Conservation (phyloP, 1,140 invertebrate genomes). For the Leptopilina clavipes region DNA sequence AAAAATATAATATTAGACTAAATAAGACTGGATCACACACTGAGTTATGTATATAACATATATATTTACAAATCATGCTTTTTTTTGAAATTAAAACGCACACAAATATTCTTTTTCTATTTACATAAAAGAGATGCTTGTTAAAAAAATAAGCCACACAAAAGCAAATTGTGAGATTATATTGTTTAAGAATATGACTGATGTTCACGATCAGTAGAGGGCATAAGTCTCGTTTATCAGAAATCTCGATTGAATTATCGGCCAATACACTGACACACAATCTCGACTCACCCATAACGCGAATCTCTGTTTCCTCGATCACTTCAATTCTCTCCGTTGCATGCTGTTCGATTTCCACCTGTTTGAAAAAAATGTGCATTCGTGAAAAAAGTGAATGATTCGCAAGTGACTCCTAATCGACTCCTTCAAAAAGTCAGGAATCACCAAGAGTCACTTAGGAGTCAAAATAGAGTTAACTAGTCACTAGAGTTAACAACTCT, state of each 20-base stretch:
- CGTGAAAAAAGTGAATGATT: no score
- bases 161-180: conserved; percentile 45
- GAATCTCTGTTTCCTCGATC: conserved; percentile 65
- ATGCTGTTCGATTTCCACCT: conserved; percentile 65
- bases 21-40: conserved; percentile 37
- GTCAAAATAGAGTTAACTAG: no score
- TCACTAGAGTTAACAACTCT: no score
- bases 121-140: conserved; percentile 50
- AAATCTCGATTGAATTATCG: conserved; percentile 29
- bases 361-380: conserved; percentile 39
- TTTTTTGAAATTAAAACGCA: conserved; percentile 39
- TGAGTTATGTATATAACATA: background rate
- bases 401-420: no score
- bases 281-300: conserved; percentile 68
- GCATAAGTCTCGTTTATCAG: conserved; percentile 35
- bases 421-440: no score
- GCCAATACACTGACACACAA: conserved; percentile 46
- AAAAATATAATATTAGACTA: conserved; percentile 40
- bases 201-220: conserved; percentile 37
- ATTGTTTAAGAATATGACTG: conserved; percentile 29
- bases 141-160: conserved; percentile 60
- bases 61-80: conserved; percentile 53
- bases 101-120: conserved; percentile 39
- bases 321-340: conserved; percentile 64
- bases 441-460: no score